Conservation (phyloP, 1,140 invertebrate species). For the Campoletis sonorensis region DNA sequence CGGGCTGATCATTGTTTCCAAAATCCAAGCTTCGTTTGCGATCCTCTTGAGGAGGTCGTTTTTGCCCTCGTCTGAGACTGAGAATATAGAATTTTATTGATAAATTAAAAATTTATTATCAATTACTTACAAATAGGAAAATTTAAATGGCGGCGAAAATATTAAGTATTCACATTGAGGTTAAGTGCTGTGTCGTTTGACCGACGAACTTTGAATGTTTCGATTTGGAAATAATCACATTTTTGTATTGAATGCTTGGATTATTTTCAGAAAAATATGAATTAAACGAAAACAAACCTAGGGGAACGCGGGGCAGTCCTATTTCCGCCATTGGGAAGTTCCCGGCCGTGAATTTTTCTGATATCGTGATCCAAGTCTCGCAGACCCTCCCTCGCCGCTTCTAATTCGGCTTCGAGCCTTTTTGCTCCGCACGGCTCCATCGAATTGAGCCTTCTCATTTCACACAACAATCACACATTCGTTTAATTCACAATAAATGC, state of each 20-base stretch:
- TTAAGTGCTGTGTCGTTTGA: too few species aligned
- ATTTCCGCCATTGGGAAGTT: constrained; percentile 74
- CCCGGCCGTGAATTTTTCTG: constrained; percentile 74
- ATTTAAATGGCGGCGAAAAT: too few species aligned
- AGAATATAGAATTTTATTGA: constrained; percentile 21
- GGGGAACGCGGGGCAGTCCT: constrained; percentile 62
- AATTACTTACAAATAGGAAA: too few species aligned
- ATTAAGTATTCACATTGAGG: too few species aligned
- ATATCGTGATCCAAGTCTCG: constrained; percentile 73
- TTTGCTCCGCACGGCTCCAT: constrained; percentile 71
- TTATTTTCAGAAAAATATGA: background rate
- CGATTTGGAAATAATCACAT: background rate
- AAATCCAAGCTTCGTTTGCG: constrained; percentile 67
- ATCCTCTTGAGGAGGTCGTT: constrained; percentile 70
- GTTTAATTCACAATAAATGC: too few species aligned
- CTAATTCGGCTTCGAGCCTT: constrained; percentile 71
- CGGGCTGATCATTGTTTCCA: constrained; percentile 71
- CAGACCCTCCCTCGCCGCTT: constrained; percentile 71
- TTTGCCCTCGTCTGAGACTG: constrained; percentile 66
- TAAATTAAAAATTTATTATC: background rate
- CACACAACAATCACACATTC: background rate
- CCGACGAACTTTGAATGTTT: too few species aligned
- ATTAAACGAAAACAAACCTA: constrained; percentile 61
- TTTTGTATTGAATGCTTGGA: background rate
- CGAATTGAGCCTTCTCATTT: constrained; percentile 70